Base-by-base conservation (phyloP, 2,113 vertebrate species). In the Pangasianodon gigas region DNA sequence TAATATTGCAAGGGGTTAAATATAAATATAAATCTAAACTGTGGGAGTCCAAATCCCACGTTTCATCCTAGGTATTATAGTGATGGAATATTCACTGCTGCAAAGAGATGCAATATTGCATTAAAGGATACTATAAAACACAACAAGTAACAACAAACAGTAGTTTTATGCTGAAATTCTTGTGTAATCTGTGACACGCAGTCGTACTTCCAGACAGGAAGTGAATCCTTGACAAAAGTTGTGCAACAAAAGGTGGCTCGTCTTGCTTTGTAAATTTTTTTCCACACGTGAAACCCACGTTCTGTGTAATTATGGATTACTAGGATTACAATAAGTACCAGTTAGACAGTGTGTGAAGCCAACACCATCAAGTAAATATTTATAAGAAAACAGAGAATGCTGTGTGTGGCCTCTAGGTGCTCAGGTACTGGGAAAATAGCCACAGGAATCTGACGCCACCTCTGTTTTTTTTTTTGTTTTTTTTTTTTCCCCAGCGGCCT, bases 401-500 rank as follows among this genome's bases (percentile, higher is more conserved):
- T 80, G 46, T 52, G 71, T 79, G 79, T 54, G 51, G n/a, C n/a
- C 51, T 32, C 51, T 18, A 19, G 79, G 29, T 56, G 51, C 51
- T 9, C 51, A 9, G 54, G 21, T 21, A 56, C 18, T 82, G n/a
- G 51, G 26, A n/a, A n/a, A 81, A 83, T 32, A 82, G 26, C 52
- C 52, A 37, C 80, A 58, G n/a, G 81, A 58, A 10, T 58, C 13
- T 79, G 29, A 62, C 87, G 51, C 3, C 26, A 58, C 24, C 41
- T 48, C 11, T 44, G 37, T 16, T 29, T 11, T 65, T 3, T n/a
- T 44, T 52, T 29, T 11, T 65, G 1, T n/a, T 44, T 52, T 90
- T 91, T 92, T 90, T 69, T 93, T 91, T 90, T 91, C 89, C 93
- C 2, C 46, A 99, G 98, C 98, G 95, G 98, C 98, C 95, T 99